These are phyloP conservation scores for Ophthalmolycus amberensis DNA, from an alignment of 2,113 vertebrate species.

Conservation along the genomic window DNA sequence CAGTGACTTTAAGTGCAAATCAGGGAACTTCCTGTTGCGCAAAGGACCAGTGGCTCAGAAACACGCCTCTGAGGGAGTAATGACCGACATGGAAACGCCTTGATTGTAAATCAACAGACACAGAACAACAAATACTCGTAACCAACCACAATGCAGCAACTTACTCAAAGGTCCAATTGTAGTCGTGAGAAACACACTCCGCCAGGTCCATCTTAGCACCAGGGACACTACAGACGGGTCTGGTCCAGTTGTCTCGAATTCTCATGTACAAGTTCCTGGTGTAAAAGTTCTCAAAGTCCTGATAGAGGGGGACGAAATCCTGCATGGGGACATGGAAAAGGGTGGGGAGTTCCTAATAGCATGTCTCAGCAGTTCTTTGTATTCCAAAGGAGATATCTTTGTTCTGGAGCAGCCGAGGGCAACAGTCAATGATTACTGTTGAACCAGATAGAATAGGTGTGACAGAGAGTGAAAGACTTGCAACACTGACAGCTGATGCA, in stretches of 20 bases:
- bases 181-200: constrained; percentile 90
- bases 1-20: background rate
- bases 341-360: background rate
- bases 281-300: constrained; percentile 99
- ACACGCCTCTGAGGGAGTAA: background rate
- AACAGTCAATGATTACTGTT: background rate
- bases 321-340: constrained; percentile 62
- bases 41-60: background rate
- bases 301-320: constrained; percentile 97
- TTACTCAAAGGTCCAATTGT: constrained; percentile 97
- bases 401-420: background rate
- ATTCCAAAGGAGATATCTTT: background rate
- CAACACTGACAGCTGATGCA: background rate
- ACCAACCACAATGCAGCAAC: constrained; percentile 56
- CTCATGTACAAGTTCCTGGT: constrained; percentile 97
- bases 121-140: constrained; percentile 1
- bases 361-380: background rate
- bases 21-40: constrained; percentile 3
- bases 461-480: background rate
- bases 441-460: background rate
- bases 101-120: background rate
- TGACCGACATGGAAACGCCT: background rate
- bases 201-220: constrained; percentile 93
- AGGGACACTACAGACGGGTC: constrained; percentile 93
- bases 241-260: constrained; percentile 97